These are phyloP conservation scores for Nasonia vitripennis DNA, from an alignment of 1,140 invertebrate genomes.

Conservation along the genomic window DNA sequence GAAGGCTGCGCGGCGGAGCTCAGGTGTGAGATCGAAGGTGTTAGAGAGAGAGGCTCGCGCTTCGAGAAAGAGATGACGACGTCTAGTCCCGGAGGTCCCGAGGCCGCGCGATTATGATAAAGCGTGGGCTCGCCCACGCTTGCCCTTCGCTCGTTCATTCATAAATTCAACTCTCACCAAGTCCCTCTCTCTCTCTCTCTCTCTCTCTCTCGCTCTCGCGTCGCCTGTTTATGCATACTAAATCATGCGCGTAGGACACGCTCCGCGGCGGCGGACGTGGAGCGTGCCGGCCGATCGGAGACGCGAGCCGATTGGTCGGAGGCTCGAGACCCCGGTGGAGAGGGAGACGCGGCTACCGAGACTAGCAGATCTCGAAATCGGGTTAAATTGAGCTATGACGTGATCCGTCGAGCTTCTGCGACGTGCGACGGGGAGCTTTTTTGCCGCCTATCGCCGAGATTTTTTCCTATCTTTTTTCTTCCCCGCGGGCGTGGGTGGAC, in stretches of 20 bases:
- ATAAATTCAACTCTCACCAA: conserved; percentile 56
- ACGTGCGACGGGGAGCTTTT: neutral
- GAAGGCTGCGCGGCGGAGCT: conserved; percentile 1
- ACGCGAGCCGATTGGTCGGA: conserved; percentile 23
- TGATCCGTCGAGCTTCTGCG: neutral
- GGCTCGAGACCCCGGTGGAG: neutral
- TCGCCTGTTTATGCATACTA: conserved; percentile 46
- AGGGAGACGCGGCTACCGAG: neutral
- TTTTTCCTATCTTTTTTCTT: neutral
- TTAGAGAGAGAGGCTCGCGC: neutral
- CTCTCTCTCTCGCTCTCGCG: neutral
- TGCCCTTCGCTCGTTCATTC: conserved; percentile 68
- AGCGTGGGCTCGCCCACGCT: conserved; percentile 67
- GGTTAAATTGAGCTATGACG: conserved; percentile 30
- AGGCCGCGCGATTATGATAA: conserved; percentile 64
- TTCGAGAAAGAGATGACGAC: conserved; percentile 45
- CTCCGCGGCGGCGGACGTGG: conserved; percentile 1
- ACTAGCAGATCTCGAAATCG: conserved; percentile 27
- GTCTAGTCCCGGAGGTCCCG: conserved; percentile 65
- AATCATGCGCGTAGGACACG: conserved; percentile 45
- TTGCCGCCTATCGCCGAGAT: too few relatives aligned
- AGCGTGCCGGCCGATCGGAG: conserved; percentile 34
- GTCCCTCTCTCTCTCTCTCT: conserved; percentile 11
- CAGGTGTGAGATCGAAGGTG: conserved; percentile 24
- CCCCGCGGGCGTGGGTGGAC: neutral